Evolutionary conservation across 2,113 vertebrate species (phyloP).

Genomic region (Elachura formosa): DNA sequence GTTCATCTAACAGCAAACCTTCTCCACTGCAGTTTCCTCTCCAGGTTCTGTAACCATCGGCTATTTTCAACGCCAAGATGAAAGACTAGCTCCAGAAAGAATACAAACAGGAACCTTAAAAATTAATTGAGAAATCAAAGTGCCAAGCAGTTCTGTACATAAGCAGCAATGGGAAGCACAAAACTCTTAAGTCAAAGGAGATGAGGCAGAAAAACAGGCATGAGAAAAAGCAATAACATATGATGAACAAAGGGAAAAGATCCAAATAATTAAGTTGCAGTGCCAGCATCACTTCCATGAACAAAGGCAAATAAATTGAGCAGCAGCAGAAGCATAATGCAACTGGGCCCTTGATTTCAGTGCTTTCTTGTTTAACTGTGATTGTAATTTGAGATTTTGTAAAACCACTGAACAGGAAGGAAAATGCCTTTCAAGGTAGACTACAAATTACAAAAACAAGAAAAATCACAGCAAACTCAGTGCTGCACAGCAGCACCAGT

Average conservation of each 20-base stretch:
- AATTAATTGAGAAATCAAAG: neutral
- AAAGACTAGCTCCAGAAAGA: neutral
- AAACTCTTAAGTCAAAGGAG: neutral
- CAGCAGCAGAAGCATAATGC: neutral
- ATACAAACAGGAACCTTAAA: neutral
- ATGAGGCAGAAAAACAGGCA: neutral
- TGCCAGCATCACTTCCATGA: neutral
- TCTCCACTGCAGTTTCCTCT: neutral
- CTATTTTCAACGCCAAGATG: constrained; percentile 33
- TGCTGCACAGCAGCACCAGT: neutral
- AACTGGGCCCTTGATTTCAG: neutral
- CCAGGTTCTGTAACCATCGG: neutral
- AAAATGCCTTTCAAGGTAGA: neutral
- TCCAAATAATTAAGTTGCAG: neutral
- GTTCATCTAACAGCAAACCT: constrained; percentile 42
- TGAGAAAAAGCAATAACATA: neutral
- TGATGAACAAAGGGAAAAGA: neutral
- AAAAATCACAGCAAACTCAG: neutral
- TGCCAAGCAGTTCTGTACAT: neutral
- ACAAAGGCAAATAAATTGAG: neutral
- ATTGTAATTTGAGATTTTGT: neutral
- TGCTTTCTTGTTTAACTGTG: neutral
- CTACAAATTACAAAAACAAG: neutral
- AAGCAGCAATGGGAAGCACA: neutral
- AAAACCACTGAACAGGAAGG: neutral